These are phyloP conservation scores for Nephrotoma appendiculata DNA, from an alignment of 2,888 invertebrate genomes.

Conservation along the genomic window DNA sequence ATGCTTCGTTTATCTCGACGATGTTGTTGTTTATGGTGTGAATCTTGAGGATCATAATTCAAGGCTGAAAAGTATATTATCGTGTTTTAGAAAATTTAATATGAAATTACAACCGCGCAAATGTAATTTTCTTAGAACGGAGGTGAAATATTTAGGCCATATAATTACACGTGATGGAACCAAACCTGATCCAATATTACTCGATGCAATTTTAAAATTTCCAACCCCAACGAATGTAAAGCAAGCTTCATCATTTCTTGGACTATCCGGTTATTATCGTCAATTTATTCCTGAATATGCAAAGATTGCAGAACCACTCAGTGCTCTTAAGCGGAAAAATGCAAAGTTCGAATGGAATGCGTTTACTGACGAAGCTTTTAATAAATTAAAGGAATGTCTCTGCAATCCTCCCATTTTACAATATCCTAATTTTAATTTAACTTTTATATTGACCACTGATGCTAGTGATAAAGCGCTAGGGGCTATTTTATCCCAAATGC, in stretches of 20 bases:
- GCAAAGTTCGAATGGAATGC: conserved; percentile 5
- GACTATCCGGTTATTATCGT: conserved; percentile 20
- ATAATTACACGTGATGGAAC: conserved; percentile 11
- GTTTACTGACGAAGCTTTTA: not conserved
- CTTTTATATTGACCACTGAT: not conserved
- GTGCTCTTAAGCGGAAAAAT: not conserved
- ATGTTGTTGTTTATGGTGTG: conserved; percentile 9
- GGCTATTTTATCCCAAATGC: not conserved
- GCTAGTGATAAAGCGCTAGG: not conserved
- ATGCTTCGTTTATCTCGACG: conserved; percentile 2
- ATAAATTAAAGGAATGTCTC: not conserved
- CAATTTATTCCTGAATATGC: conserved; percentile 11
- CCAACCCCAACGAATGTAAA: conserved; percentile 14
- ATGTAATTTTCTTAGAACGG: conserved; percentile 14
- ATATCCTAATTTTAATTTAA: not conserved
- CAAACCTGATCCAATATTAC: conserved; percentile 18
- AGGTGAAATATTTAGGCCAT: conserved; percentile 12
- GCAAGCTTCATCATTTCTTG: conserved; percentile 19
- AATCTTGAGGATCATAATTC: conserved; percentile 17
- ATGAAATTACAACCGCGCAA: conserved; percentile 17
- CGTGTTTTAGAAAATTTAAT: conserved; percentile 12
- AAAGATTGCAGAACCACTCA: not conserved
- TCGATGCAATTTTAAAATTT: conserved; percentile 16
- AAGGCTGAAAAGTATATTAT: conserved; percentile 13
- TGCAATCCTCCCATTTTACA: not conserved